phyloP scores from a whole-genome alignment of 2,888 invertebrate genomes.

The Torymus texanus region DNA sequence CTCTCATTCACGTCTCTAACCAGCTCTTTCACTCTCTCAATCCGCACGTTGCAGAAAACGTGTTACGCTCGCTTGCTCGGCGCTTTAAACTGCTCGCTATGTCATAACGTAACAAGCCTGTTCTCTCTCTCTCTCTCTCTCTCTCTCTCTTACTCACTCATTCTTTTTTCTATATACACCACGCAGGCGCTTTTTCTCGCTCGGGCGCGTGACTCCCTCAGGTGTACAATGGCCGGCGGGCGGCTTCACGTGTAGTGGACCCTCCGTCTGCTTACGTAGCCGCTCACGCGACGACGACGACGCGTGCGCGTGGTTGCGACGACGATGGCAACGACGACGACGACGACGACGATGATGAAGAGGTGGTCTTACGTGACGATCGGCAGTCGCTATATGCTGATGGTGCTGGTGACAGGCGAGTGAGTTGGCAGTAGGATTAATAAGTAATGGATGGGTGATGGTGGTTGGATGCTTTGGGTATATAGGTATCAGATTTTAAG shows the following conservation, averaged over 20 bases:
- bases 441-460: too few relatives aligned
- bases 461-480: too few relatives aligned
- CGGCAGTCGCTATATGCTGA: too few relatives aligned
- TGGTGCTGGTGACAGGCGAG: too few relatives aligned
- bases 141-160: not conserved
- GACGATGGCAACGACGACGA: not conserved
- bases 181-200: not conserved
- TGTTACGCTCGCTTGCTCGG: slow-evolving; percentile 3
- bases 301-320: not conserved
- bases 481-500: too few relatives aligned
- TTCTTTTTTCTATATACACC: not conserved
- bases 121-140: not conserved
- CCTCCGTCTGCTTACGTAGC: slow-evolving; percentile 10
- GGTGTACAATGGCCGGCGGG: slow-evolving; percentile 22
- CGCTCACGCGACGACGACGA: slow-evolving; percentile 10
- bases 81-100: slow-evolving; percentile 2
- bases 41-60: slow-evolving; percentile 39
- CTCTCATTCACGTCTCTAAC: too few relatives aligned
- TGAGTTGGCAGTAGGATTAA: too few relatives aligned
- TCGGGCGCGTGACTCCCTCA: slow-evolving; percentile 9
- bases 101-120: slow-evolving; percentile 14
- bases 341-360: too few relatives aligned
- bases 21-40: too few relatives aligned
- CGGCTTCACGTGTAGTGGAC: slow-evolving; percentile 25
- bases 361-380: too few relatives aligned